These are phyloP conservation scores for Sphenopsis melanotis DNA, from an alignment of 2,797 vertebrate genomes.

Conservation along the genomic window DNA sequence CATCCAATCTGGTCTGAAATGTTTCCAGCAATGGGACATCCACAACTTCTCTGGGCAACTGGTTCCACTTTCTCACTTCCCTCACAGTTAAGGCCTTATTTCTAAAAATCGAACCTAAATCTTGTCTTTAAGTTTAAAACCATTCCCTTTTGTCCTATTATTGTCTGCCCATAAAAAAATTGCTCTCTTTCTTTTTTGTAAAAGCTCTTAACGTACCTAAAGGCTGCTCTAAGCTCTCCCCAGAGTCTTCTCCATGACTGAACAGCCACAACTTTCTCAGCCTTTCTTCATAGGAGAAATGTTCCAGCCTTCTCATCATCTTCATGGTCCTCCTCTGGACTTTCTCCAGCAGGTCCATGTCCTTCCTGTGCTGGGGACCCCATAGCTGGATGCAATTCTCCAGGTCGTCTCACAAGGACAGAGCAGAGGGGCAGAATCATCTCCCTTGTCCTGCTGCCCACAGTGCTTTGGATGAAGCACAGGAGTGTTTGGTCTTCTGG, in stretches of 20 bases:
- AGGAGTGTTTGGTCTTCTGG: background rate
- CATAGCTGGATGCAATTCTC: background rate
- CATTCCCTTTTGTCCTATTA: background rate
- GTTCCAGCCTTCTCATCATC: background rate
- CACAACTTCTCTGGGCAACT: background rate
- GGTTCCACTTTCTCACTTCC: background rate
- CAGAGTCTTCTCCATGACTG: background rate
- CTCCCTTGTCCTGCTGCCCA: background rate
- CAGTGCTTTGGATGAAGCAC: background rate
- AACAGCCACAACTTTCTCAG: background rate
- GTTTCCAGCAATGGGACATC: background rate
- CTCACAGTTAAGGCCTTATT: background rate
- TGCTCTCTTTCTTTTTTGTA: background rate
- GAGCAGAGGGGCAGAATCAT: background rate
- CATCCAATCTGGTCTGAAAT: background rate
- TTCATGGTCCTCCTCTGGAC: background rate
- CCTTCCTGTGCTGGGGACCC: background rate
- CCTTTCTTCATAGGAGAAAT: background rate
- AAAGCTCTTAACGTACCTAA: background rate
- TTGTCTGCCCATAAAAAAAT: background rate
- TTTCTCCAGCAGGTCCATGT: background rate
- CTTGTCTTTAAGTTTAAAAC: background rate
- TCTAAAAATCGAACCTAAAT: background rate
- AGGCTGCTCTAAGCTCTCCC: background rate
- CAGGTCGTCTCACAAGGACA: background rate